Evolutionary conservation across 2,797 vertebrate genomes (phyloP), one percentile per base, ranked within the genome.

Genomic region (Alfaro cultratus): DNA sequence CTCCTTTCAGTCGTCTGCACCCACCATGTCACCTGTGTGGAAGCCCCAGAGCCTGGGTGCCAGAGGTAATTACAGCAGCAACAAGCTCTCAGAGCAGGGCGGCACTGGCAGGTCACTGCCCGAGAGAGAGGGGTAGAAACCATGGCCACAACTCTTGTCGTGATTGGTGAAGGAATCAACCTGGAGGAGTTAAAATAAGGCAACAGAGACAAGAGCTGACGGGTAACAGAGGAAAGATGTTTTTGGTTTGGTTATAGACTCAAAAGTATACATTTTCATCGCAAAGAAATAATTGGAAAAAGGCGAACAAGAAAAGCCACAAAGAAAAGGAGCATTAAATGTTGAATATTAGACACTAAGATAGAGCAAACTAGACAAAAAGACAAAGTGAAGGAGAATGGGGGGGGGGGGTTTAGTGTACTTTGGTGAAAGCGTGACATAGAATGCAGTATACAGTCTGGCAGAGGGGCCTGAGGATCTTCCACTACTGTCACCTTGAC

Each of bases 41-140:
- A 90, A 90, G 91, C 92, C 95, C 93, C 85, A 88, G 94, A 95
- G 93, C 91, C 90, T 82, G 86, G 87, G 90, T 96, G 95, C 94
- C 95, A 95, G 83, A 91, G 94, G 89, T 96, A 95, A 96, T 96
- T 95, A 96, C 91, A 89, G 87, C 89, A 92, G 86, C 90, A 68
- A 80, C 87, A 80, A 93, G 91, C 88, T 92, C 92, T 91, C 86
- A 87, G 87, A 93, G 89, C 88, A 93, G 85, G 92, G 85, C 85
- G 83, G 80, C 49, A 36, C 85, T 91, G 92, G 89, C 92, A 94
- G 92, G 91, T 91, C 91, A 91, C 88, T 92, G 91, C 91, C 90
- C 92, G 84, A 85, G 92, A 94, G 86, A 86, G 78, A 88, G 55
- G 81, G 87, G 83, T 85, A 90, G 89, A 92, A 89, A 90, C 85